phyloP scores from a whole-genome alignment of 2,797 vertebrate species.

The Microcaecilia unicolor region DNA sequence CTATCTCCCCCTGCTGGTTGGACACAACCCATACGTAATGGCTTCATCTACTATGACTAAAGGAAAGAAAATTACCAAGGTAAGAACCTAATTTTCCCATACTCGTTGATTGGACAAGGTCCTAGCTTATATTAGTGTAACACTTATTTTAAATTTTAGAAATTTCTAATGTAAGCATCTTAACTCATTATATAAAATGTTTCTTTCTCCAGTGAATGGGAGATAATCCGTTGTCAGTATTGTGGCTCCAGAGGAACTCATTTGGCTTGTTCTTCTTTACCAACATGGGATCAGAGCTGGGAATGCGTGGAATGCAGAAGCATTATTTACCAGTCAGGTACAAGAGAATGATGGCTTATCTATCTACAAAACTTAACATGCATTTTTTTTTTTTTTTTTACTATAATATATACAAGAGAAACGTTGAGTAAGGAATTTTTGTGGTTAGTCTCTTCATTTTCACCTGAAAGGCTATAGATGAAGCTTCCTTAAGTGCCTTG shows the following conservation, averaged over 20 bases:
- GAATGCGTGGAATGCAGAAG: slow-evolving; percentile 73
- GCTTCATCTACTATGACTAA: too few relatives aligned
- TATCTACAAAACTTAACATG: neutral
- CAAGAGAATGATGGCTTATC: slow-evolving; percentile 9
- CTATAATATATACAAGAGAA: neutral
- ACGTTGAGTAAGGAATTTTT: too few relatives aligned
- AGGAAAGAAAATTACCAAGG: too few relatives aligned
- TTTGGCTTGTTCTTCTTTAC: slow-evolving; percentile 72
- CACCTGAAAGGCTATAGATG: too few relatives aligned
- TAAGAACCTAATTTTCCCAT: too few relatives aligned
- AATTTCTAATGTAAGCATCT: neutral
- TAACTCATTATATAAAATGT: neutral
- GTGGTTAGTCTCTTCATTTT: too few relatives aligned
- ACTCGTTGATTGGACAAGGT: too few relatives aligned
- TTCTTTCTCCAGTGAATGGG: slow-evolving; percentile 65
- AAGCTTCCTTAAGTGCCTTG: too few relatives aligned
- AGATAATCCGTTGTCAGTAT: slow-evolving; percentile 77
- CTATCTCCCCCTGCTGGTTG: too few relatives aligned
- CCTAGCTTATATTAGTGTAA: too few relatives aligned
- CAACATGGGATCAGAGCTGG: slow-evolving; percentile 65
- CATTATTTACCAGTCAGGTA: slow-evolving; percentile 63
- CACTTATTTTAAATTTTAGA: neutral
- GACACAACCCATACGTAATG: too few relatives aligned
- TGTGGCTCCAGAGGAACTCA: slow-evolving; percentile 90
- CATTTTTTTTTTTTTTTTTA: too few relatives aligned